Percentiles rank a stretch among this genome's conserved stretches.
Evolutionary conservation across 2,113 vertebrate genomes (phyloP).

Genomic region (Nerophis ophidion): DNA sequence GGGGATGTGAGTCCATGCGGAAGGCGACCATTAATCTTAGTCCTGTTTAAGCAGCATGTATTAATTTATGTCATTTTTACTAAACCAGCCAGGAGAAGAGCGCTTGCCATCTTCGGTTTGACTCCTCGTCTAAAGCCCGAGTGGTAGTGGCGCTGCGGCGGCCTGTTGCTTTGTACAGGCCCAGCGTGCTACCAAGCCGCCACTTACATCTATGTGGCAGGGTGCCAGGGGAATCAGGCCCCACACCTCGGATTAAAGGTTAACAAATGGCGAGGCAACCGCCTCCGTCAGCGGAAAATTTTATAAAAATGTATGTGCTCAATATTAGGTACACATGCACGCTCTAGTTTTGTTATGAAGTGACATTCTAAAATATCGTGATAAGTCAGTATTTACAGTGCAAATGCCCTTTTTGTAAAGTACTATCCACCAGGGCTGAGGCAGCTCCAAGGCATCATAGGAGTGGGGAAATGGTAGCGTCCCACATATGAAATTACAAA

Average conservation of each 20-base stretch:
- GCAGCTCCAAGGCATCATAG: too few species aligned
- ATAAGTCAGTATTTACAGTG: too few species aligned
- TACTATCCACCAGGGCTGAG: too few species aligned
- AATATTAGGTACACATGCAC: not conserved
- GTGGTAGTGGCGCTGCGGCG: conserved; percentile 10
- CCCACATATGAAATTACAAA: too few species aligned
- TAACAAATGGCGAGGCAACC: conserved; percentile 84
- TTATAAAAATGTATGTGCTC: conserved; percentile 30
- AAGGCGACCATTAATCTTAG: conserved; percentile 99
- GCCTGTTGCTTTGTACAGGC: conserved; percentile 53
- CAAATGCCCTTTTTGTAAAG: too few species aligned
- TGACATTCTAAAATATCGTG: too few species aligned
- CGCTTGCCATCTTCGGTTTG: conserved; percentile 74
- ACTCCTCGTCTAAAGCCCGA: conserved; percentile 57
- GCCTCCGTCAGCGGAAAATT: conserved; percentile 33
- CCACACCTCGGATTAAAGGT: conserved; percentile 84
- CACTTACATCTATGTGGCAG: conserved; percentile 75
- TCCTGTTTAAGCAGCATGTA: conserved; percentile 99
- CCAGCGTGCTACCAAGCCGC: conserved; percentile 51
- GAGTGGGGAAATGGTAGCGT: too few species aligned
- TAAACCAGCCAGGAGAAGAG: conserved; percentile 84
- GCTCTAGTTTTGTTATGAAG: not conserved
- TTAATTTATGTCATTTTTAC: conserved; percentile 99
- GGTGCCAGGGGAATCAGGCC: conserved; percentile 77
- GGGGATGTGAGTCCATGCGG: conserved; percentile 94